These are phyloP conservation scores for Sardinella longiceps DNA, from an alignment of 2,797 vertebrate genomes.

Conservation along the genomic window DNA sequence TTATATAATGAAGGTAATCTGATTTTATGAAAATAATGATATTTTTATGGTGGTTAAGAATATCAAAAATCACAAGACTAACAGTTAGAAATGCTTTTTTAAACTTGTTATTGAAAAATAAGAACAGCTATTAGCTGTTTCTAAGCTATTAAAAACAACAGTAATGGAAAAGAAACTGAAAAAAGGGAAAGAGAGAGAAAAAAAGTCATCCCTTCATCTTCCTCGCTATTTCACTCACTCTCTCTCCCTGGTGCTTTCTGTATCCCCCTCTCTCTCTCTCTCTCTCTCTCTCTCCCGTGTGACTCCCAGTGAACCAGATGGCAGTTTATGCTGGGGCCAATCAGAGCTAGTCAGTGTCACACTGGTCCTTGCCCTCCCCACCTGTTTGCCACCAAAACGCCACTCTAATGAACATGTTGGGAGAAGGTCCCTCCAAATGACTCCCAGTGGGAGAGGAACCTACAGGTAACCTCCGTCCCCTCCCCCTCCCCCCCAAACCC, in stretches of 20 bases:
- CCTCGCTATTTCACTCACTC: background rate
- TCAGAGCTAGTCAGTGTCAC: conserved; percentile 88
- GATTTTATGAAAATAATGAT: background rate
- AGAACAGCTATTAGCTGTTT: background rate
- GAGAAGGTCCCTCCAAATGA: conserved; percentile 95
- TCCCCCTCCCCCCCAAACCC: conserved; percentile 66
- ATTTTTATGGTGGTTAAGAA: background rate
- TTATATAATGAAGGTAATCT: background rate
- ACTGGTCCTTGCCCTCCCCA: conserved; percentile 83
- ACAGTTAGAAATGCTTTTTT: background rate
- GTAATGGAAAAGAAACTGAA: background rate
- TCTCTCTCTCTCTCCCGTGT: conserved; percentile 46
- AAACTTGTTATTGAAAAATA: background rate
- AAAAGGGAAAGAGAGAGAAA: background rate
- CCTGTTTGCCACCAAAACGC: conserved; percentile 89
- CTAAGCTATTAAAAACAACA: too few relatives aligned
- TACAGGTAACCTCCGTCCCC: conserved; percentile 81
- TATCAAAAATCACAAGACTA: background rate
- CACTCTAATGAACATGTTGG: conserved; percentile 93
- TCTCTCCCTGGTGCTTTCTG: too few relatives aligned
- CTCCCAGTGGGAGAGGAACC: conserved; percentile 87
- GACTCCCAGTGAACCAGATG: conserved; percentile 85
- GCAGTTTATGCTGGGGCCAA: conserved; percentile 91
- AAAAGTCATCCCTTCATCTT: background rate
- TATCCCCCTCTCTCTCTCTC: conserved; percentile 44